Percentiles rank a stretch among this genome's conserved stretches.
These are phyloP conservation scores for Eupeodes latifasciatus DNA, from an alignment of 2,888 invertebrate genomes.

Conservation along the genomic window DNA sequence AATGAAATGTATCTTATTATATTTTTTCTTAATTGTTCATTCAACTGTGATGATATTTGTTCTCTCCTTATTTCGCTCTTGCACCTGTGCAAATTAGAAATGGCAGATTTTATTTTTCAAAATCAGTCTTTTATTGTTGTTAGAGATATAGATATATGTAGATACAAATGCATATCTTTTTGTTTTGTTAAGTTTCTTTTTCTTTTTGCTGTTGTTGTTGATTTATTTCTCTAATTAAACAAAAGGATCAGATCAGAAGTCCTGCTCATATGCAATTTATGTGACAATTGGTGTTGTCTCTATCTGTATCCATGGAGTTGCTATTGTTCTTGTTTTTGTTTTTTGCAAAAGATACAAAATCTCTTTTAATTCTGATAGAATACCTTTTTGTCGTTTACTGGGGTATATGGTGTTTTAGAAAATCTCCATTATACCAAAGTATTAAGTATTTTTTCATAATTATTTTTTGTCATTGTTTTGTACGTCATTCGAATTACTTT, in stretches of 20 bases:
- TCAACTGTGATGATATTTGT: background rate
- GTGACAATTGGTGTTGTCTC: slow-evolving; percentile 23
- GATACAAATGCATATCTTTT: background rate
- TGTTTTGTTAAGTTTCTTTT: slow-evolving; percentile 4
- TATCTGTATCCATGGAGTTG: background rate
- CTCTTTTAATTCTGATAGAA: background rate
- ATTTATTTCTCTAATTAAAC: background rate
- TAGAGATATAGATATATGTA: background rate
- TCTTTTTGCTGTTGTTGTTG: background rate
- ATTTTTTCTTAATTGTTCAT: slow-evolving; percentile 19
- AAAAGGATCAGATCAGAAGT: slow-evolving; percentile 29
- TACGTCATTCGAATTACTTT: slow-evolving; percentile 1
- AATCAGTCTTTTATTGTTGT: background rate
- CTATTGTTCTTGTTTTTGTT: background rate
- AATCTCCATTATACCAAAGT: background rate
- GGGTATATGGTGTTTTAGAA: background rate
- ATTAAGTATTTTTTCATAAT: background rate
- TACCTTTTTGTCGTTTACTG: too few relatives aligned
- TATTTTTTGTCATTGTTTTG: slow-evolving; percentile 15
- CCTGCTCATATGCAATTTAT: slow-evolving; percentile 15
- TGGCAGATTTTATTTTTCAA: slow-evolving; percentile 1
- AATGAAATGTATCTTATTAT: background rate
- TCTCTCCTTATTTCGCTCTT: background rate
- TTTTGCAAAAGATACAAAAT: background rate
- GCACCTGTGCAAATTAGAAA: slow-evolving; percentile 16